These are phyloP conservation scores for Leptopilina boulardi DNA, from an alignment of 1,140 invertebrate species.

Conservation along the genomic window DNA sequence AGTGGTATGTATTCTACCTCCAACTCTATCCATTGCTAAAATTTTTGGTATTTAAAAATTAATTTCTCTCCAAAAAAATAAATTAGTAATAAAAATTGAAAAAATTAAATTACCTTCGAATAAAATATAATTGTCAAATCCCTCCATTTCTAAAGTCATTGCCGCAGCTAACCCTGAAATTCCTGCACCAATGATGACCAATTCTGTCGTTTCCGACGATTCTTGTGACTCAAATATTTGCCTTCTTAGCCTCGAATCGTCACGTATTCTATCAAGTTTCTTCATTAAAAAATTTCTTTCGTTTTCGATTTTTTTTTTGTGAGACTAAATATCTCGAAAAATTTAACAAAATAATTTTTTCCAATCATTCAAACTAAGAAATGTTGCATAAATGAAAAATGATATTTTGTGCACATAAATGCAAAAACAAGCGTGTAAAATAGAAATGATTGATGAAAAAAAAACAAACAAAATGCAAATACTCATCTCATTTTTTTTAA, in stretches of 20 bases:
- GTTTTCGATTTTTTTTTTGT: conserved; percentile 29
- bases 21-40: conserved; percentile 77
- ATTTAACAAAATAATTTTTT: conserved; percentile 13
- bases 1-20: conserved; percentile 80
- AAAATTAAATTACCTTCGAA: conserved; percentile 76
- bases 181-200: conserved; percentile 80
- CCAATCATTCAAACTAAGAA: conserved; percentile 29
- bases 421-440: background rate
- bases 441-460: too few species aligned
- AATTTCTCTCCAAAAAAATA: too few species aligned
- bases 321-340: conserved; percentile 25
- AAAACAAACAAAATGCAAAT: background rate
- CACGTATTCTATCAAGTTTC: conserved; percentile 56
- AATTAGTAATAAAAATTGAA: background rate
- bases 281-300: conserved; percentile 39
- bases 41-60: conserved; percentile 5
- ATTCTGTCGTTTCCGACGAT: conserved; percentile 51
- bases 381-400: conserved; percentile 24
- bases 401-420: conserved; percentile 27
- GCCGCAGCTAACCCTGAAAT: conserved; percentile 79
- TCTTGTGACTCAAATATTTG: conserved; percentile 41
- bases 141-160: conserved; percentile 71
- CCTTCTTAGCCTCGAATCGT: conserved; percentile 55
- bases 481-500: background rate
- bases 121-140: conserved; percentile 77